These are phyloP conservation scores for Drosophila greeni DNA, from an alignment of 2,888 invertebrate species.

Conservation along the genomic window DNA sequence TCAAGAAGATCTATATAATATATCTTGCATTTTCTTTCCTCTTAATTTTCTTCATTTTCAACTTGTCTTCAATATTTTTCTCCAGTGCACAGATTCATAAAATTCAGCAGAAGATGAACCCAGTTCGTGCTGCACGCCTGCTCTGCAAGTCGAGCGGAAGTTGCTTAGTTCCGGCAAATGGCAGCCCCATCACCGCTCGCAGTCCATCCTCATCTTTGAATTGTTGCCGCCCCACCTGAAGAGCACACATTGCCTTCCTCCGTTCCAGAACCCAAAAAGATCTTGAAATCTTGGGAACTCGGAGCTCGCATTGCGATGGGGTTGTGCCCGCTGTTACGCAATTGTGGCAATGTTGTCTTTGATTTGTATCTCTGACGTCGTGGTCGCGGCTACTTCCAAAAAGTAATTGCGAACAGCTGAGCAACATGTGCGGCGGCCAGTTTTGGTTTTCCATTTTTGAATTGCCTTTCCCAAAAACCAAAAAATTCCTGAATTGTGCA, in stretches of 20 bases:
- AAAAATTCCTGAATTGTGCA: constrained; percentile 21
- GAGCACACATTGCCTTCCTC: constrained; percentile 6
- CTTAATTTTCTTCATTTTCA: too few species aligned
- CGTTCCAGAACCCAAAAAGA: constrained; percentile 13
- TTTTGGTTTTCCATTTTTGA: constrained; percentile 14
- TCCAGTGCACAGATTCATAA: constrained; percentile 4
- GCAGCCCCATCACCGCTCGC: constrained; percentile 18
- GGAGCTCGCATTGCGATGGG: constrained; percentile 1
- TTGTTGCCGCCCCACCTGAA: constrained; percentile 39
- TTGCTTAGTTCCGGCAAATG: constrained; percentile 61
- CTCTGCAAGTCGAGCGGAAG: constrained; percentile 54
- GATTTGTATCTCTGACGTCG: constrained; percentile 49
- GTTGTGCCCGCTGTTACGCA: constrained; percentile 50
- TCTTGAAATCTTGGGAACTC: neutral
- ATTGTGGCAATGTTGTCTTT: constrained; percentile 61
- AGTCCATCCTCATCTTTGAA: constrained; percentile 8
- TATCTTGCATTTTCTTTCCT: too few species aligned
- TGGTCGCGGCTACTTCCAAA: constrained; percentile 21
- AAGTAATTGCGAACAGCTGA: constrained; percentile 70
- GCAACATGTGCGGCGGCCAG: constrained; percentile 56
- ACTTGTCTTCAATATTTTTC: neutral
- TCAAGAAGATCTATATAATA: too few species aligned
- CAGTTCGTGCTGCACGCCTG: constrained; percentile 19
- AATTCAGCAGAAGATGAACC: constrained; percentile 21
- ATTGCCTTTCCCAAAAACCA: constrained; percentile 44